These are phyloP conservation scores for Conus ventricosus DNA, from an alignment of 1,140 invertebrate genomes.

Conservation along the genomic window DNA sequence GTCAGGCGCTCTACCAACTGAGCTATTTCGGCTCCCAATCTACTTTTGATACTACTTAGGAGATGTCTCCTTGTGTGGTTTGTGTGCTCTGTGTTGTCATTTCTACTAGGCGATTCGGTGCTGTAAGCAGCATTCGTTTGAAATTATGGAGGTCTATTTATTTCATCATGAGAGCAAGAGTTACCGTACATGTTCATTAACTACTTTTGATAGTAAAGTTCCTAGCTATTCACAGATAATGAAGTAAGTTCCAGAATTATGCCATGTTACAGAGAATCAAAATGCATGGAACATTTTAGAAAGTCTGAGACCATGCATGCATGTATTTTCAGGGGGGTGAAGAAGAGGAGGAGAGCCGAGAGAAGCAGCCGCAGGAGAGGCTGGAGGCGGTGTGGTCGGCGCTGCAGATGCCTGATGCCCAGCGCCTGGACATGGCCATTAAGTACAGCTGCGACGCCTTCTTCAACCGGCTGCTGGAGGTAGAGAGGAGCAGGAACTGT, in stretches of 20 bases:
- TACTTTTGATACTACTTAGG: no score
- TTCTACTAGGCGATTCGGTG: no score
- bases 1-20: no score
- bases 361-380: conserved; percentile 64
- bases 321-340: conserved; percentile 37
- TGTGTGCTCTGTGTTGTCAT: no score
- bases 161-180: no score
- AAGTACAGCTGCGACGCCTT: conserved; percentile 73
- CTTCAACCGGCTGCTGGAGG: conserved; percentile 63
- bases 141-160: no score
- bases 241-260: not conserved
- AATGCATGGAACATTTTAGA: not conserved
- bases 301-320: not conserved
- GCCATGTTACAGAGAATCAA: not conserved
- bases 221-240: no score
- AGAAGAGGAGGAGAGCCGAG: conserved; percentile 29
- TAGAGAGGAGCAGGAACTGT: conserved; percentile 20
- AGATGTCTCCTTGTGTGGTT: no score
- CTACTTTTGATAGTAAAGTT: no score
- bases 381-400: conserved; percentile 72
- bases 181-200: no score
- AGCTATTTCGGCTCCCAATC: no score
- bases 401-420: conserved; percentile 71
- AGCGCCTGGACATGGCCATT: conserved; percentile 74
- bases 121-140: no score